Base-by-base conservation (phyloP, 2,797 vertebrate genomes). In the Poeciliopsis presidionis region DNA sequence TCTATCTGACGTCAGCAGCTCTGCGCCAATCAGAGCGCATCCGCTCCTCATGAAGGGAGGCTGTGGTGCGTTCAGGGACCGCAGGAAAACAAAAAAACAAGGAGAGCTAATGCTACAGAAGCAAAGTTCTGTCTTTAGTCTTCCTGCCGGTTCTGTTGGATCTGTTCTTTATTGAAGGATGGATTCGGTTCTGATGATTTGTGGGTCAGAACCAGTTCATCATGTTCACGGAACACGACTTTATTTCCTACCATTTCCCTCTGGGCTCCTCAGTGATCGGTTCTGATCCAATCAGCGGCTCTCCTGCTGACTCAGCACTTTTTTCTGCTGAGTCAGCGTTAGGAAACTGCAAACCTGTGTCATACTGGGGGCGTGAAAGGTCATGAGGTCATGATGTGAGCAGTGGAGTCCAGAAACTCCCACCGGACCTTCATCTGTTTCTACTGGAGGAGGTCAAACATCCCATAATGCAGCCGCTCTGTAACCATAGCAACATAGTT, bases 1-100 rank as follows among this genome's bases (percentile, higher is more conserved):
- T 71, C 2, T 1, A 5, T 28, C 4, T 76, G 76, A 81, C 36
- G 72, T 18, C 53, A 77, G 0, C 2, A 39, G 13, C 14, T 41
- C 7, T 81, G 25, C 67, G 4, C 79, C 86, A 88, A 90, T 88
- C 77, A 84, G 77, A 75, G 79, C 47, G 22, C 53, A 9, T 28
- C 36, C 28, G 6, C 3, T 6, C 11, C 4, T 41, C 43, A 63
- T 18, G 74, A 14, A 5, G 25, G 75, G 5, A 1, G 4, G 16
- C 2, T 1, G 0, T 47, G 87, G 18, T 82, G 70, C 79, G 18
- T 87, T 88, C 70, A 77, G 0, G 76, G n/a, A 7, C 25, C 53
- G 76, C 25, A 11, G 72, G 77, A 74, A 55, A 79, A 41, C 7
- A 4, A 45, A 43, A 33, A 22, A 2, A n/a, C 18, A 9, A 53